phyloP scores from a whole-genome alignment of 2,113 vertebrate species.

The Sterrhoptilus dennistouni region DNA sequence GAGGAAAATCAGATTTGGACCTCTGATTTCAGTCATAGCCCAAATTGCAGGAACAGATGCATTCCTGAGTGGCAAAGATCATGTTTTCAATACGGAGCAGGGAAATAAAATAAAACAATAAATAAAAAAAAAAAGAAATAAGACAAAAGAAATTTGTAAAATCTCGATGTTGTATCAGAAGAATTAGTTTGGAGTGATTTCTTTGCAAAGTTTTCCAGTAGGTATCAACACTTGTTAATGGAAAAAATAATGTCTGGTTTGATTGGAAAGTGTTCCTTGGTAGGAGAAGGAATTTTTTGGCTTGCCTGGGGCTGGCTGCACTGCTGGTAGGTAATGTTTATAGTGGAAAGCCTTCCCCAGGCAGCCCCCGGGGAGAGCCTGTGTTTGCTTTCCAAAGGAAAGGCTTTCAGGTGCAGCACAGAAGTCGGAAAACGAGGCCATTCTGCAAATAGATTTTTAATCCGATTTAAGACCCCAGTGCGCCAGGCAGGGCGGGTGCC shows the following conservation, averaged over 20 bases:
- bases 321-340: slow-evolving; percentile 59
- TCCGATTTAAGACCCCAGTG: not conserved
- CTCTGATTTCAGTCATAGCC: not conserved
- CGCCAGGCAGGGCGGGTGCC: rapidly evolving
- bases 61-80: slow-evolving; percentile 22
- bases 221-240: slow-evolving; percentile 61
- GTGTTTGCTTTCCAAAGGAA: slow-evolving; percentile 56
- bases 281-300: slow-evolving; percentile 62
- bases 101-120: not conserved
- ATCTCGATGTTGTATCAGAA: not conserved
- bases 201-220: slow-evolving; percentile 37
- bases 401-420: slow-evolving; percentile 62
- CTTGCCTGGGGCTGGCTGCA: slow-evolving; percentile 35
- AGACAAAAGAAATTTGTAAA: not conserved
- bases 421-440: not conserved
- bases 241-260: slow-evolving; percentile 54
- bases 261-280: slow-evolving; percentile 42
- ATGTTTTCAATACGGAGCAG: not conserved
- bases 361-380: slow-evolving; percentile 35
- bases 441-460: slow-evolving; percentile 48
- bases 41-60: slow-evolving; percentile 47
- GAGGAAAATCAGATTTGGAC: not conserved
- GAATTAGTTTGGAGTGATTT: not conserved
- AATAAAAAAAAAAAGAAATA: not conserved
- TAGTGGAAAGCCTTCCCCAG: slow-evolving; percentile 56